Conservation (phyloP, 35 echinoderm and acorn worm species). For the Heliocidaris erythrogramma region DNA sequence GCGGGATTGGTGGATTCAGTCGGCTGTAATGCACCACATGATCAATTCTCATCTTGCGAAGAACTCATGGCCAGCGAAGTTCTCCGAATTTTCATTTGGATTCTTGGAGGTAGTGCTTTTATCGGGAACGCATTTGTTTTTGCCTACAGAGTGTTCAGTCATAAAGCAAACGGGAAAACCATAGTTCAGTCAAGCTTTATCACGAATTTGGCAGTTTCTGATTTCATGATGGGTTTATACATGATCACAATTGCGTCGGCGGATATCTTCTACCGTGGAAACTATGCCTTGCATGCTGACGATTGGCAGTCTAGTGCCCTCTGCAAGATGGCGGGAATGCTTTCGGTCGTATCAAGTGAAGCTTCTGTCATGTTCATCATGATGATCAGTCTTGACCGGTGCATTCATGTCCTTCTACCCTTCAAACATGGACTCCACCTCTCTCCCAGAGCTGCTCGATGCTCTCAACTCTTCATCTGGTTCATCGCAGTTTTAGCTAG, state of each 20-base stretch:
- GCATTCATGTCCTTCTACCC: conserved; percentile 53
- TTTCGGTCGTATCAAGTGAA: conserved; percentile 83
- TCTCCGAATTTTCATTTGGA: conserved; percentile 60
- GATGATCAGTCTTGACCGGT: conserved; percentile 77
- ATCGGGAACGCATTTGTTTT: conserved; percentile 58
- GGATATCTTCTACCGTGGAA: conserved; percentile 65
- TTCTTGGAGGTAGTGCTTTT: conserved; percentile 57
- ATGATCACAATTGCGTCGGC: conserved; percentile 85
- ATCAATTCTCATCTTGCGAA: conserved; percentile 71
- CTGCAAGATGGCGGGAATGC: conserved; percentile 68
- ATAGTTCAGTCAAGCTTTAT: conserved; percentile 76
- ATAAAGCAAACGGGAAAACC: too few species aligned
- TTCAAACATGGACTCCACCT: conserved; percentile 55
- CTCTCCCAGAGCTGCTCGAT: conserved; percentile 16
- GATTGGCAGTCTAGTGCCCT: conserved; percentile 67
- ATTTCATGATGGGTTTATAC: conserved; percentile 89
- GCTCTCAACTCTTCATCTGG: conserved; percentile 48
- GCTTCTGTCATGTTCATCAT: conserved; percentile 80
- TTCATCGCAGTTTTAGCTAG: conserved; percentile 48
- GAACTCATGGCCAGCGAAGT: conserved; percentile 47
- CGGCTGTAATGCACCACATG: neutral
- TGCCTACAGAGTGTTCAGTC: neutral
- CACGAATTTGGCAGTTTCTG: conserved; percentile 71
- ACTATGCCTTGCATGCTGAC: conserved; percentile 59
- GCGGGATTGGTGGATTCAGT: neutral